Base-by-base conservation (phyloP, 2,888 invertebrate genomes). In the Parnassius orleans region DNA sequence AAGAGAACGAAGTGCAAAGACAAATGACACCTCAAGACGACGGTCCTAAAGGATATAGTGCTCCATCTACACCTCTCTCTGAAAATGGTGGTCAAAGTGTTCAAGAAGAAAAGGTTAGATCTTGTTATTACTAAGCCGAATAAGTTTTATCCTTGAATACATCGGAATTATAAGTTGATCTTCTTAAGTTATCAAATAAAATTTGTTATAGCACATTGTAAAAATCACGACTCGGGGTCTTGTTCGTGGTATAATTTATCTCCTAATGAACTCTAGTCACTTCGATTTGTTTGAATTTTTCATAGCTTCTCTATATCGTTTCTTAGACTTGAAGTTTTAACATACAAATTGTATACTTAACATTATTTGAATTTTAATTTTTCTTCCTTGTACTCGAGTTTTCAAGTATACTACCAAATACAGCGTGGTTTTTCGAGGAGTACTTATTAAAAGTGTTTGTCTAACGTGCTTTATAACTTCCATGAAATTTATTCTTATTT, bases 71-170 rank as follows among this genome's bases (percentile, higher is more conserved):
- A 3, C 92, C 92, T 10, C 77, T 92, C 1, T 92, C 92, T 0
- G 92, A 92, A 69, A 90, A 92, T 66, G 91, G 91, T 44, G 91
- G 90, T 9, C 92, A 92, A 44, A 82, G 80, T 68, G 75, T 85
- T 24, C 90, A 90, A 66, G 92, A 92, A 68, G 92, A 92, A 80
- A 92, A 92, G 92, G 92, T 92, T 72, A 85, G 86, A 79, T 66
- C 71, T 72, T 51, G 48, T 44, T 47, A 73, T 77, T 68, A 73
- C 72, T 66, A 72, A 61, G 15, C 11, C 44, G 7, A 54, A 46
- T 19, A 14, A 15, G 9, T 10, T 15, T 53, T 63, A 80, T 79
- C 89, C 89, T 90, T 88, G 88, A 82, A 79, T 71, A 78, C 79
- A 83, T 89, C 90, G 89, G 90, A 90, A 89, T 87, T 86, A 42